Conservation (phyloP, 2,888 invertebrate genomes). For the Xestia sexstrigata region DNA sequence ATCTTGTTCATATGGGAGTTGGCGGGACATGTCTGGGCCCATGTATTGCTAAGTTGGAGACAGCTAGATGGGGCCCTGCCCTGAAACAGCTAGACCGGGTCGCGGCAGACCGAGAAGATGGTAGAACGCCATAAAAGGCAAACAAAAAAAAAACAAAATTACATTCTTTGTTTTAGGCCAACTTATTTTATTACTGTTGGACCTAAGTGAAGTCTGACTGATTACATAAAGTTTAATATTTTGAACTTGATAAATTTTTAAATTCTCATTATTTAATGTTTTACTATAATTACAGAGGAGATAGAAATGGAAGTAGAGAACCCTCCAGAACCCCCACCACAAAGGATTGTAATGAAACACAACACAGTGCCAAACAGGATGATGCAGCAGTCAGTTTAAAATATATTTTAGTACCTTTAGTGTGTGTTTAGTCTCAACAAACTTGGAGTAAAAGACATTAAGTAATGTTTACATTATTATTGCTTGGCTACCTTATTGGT, state of each 20-base stretch:
- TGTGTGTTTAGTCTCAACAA: conserved; percentile 24
- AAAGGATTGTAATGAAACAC: conserved; percentile 94
- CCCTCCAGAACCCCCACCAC: conserved; percentile 91
- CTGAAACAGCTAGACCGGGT: too few species aligned
- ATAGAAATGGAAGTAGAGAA: conserved; percentile 91
- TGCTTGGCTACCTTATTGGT: not conserved
- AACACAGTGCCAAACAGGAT: conserved; percentile 94
- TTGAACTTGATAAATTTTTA: not conserved
- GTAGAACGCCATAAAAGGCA: too few species aligned
- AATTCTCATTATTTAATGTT: not conserved
- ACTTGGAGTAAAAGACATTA: conserved; percentile 19
- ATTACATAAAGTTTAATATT: not conserved
- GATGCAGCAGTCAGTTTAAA: conserved; percentile 93
- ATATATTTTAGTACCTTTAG: not conserved
- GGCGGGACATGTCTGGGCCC: too few species aligned
- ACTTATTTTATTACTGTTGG: not conserved
- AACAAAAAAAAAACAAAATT: not conserved
- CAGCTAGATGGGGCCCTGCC: too few species aligned
- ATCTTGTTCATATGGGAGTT: too few species aligned
- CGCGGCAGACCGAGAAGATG: too few species aligned
- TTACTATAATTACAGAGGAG: conserved; percentile 83
- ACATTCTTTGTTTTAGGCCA: too few species aligned
- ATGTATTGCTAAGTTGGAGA: too few species aligned
- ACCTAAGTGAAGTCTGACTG: not conserved
- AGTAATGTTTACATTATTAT: not conserved